Evolutionary conservation across 2,113 vertebrate species (phyloP).

Genomic region (Cyprinodon tularosa): DNA sequence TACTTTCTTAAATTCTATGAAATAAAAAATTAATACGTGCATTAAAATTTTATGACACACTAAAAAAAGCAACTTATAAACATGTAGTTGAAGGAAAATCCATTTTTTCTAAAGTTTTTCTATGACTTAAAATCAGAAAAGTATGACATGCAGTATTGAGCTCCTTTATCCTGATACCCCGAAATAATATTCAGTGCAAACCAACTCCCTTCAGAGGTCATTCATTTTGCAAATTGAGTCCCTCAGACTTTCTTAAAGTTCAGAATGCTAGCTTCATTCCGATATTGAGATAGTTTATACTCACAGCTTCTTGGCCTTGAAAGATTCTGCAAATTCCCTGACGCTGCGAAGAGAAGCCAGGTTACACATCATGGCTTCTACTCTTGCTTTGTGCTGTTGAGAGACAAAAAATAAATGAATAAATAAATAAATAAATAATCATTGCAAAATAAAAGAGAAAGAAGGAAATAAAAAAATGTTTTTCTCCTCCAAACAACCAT

Average conservation of each 20-base stretch:
- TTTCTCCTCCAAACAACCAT: background rate
- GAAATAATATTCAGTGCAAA: background rate
- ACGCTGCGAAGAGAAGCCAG: constrained; percentile 89
- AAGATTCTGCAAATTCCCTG: constrained; percentile 88
- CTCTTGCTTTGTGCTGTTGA: constrained; percentile 92
- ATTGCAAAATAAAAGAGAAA: background rate
- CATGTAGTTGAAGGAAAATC: background rate
- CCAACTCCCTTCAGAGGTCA: too few species aligned
- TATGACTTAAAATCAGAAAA: background rate
- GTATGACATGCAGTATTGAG: background rate
- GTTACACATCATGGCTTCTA: constrained; percentile 94
- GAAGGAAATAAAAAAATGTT: background rate
- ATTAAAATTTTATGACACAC: background rate
- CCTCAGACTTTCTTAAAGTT: background rate
- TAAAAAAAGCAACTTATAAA: background rate
- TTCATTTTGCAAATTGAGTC: background rate
- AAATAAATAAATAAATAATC: background rate
- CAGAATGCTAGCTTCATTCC: background rate
- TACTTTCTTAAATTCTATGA: background rate
- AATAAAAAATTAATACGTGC: background rate
- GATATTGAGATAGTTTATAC: constrained; percentile 61
- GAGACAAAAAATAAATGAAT: constrained; percentile 39
- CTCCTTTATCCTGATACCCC: background rate
- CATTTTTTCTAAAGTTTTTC: background rate
- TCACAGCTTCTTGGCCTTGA: constrained; percentile 95